These are phyloP conservation scores for Myotis planiceps DNA, from an alignment of 2,797 vertebrate species.

Conservation along the genomic window DNA sequence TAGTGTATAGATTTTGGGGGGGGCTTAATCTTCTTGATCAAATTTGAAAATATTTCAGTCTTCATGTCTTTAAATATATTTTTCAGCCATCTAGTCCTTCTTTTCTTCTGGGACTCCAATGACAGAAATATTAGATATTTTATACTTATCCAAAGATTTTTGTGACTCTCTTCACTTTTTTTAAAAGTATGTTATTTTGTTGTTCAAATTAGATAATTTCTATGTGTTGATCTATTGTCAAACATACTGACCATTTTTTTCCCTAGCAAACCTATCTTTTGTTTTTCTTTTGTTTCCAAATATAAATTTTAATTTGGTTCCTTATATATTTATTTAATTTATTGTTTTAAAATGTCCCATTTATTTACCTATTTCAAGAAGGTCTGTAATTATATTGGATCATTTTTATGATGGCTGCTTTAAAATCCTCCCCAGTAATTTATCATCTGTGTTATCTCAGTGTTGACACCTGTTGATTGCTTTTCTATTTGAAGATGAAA, in stretches of 20 bases:
- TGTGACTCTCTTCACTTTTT: background rate
- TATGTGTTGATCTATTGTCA: background rate
- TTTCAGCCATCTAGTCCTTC: background rate
- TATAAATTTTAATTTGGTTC: background rate
- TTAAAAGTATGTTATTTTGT: background rate
- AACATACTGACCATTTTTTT: background rate
- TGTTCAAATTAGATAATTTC: background rate
- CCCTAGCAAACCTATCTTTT: background rate
- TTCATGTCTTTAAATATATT: background rate
- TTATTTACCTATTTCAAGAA: background rate
- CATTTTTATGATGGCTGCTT: background rate
- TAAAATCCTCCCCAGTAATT: background rate
- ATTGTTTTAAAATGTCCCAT: background rate
- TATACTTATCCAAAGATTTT: background rate
- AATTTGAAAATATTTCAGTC: background rate
- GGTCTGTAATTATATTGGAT: background rate
- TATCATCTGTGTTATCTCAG: background rate
- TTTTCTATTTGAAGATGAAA: background rate
- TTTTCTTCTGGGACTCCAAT: background rate
- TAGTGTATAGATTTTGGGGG: background rate
- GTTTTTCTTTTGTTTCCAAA: background rate
- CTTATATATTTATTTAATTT: background rate
- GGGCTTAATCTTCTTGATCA: background rate
- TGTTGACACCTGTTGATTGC: background rate
- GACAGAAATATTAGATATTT: background rate